Percentiles rank a stretch among this genome's conserved stretches.
Conservation (phyloP, 2,797 vertebrate genomes). For the Xiphorhynchus erythropygius region DNA sequence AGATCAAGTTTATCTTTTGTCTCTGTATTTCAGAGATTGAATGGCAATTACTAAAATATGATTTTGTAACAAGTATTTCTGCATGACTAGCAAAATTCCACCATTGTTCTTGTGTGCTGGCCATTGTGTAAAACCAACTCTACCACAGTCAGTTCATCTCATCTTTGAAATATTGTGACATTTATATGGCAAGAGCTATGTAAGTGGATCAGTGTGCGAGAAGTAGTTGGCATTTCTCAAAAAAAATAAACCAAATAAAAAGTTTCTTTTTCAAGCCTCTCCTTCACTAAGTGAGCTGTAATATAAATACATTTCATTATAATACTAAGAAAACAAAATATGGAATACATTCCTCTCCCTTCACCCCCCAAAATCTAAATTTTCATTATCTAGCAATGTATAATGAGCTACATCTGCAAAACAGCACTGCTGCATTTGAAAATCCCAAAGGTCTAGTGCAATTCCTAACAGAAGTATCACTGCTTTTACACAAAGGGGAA, state of each 20-base stretch:
- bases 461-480: conserved; percentile 41
- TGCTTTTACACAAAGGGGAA: not conserved
- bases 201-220: not conserved
- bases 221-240: not conserved
- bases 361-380: not conserved
- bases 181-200: not conserved
- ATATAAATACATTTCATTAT: not conserved
- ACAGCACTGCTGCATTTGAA: not conserved
- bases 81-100: not conserved
- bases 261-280: not conserved
- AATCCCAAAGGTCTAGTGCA: not conserved
- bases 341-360: not conserved
- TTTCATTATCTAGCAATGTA: not conserved
- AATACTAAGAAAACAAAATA: not conserved
- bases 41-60: not conserved
- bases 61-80: not conserved
- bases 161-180: not conserved
- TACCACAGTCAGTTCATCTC: not conserved
- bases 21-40: not conserved
- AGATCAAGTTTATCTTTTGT: not conserved
- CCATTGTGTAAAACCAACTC: not conserved
- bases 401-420: conserved; percentile 21
- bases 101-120: not conserved
- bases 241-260: not conserved
- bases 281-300: not conserved